These are phyloP conservation scores for Latrodectus elegans DNA, from an alignment of 2,888 invertebrate genomes.

Conservation along the genomic window DNA sequence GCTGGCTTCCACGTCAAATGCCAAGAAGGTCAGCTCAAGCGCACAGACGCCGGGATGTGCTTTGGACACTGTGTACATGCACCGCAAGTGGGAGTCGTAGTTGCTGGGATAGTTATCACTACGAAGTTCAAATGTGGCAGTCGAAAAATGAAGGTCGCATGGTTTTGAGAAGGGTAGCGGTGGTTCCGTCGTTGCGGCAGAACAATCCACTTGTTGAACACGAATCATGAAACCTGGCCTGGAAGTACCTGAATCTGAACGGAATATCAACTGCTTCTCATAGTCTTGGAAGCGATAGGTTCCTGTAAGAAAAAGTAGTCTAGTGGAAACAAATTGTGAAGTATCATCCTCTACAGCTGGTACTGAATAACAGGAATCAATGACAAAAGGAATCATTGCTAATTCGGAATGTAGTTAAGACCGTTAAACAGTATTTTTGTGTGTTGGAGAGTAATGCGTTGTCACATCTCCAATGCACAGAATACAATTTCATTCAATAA, in stretches of 20 bases:
- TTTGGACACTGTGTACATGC: conserved; percentile 69
- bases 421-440: no score
- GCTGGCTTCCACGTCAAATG: conserved; percentile 72
- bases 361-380: no score
- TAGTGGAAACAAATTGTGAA: no score
- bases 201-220: conserved; percentile 60
- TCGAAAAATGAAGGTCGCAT: conserved; percentile 67
- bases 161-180: conserved; percentile 42
- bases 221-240: conserved; percentile 68
- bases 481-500: no score
- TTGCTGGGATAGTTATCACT: conserved; percentile 71
- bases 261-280: conserved; percentile 67
- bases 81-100: conserved; percentile 71
- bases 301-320: conserved; percentile 19
- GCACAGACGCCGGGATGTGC: conserved; percentile 70
- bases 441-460: no score
- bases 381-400: no score
- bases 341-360: no score
- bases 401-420: no score
- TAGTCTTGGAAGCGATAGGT: conserved; percentile 70
- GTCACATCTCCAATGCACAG: no score
- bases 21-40: conserved; percentile 71
- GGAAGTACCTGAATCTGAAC: conserved; percentile 67
- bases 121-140: conserved; percentile 68
- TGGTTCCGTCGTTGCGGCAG: conserved; percentile 9